Percentiles rank a stretch among this genome's conserved stretches.
These are phyloP conservation scores for Uloborus plumipes DNA, from an alignment of 2,888 invertebrate species.

Conservation along the genomic window DNA sequence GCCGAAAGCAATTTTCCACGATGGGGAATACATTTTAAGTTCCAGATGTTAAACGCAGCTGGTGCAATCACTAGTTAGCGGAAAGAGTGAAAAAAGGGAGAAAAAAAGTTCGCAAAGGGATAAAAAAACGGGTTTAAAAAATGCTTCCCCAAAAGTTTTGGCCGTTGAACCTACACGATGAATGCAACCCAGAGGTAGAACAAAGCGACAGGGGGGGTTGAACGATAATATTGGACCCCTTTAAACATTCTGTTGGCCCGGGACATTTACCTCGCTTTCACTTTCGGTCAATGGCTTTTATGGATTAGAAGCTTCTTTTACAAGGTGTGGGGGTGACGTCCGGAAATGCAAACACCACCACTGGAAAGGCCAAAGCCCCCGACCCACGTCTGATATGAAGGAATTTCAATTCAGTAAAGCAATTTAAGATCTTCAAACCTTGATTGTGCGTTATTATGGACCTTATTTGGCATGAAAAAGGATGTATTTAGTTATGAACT, in stretches of 20 bases:
- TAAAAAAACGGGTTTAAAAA: neutral
- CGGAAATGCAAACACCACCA: constrained; percentile 50
- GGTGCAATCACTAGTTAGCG: constrained; percentile 39
- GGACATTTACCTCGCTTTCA: constrained; percentile 44
- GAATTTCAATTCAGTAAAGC: too few relatives aligned
- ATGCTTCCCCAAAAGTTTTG: constrained; percentile 20
- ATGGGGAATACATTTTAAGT: too few relatives aligned
- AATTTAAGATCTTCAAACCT: too few relatives aligned
- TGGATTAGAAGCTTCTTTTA: constrained; percentile 13
- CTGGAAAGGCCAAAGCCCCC: constrained; percentile 35
- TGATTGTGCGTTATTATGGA: too few relatives aligned
- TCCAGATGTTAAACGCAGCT: constrained; percentile 54
- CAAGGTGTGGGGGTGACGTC: constrained; percentile 44
- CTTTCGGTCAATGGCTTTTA: constrained; percentile 52
- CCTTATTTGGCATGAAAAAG: too few relatives aligned
- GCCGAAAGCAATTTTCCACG: too few relatives aligned
- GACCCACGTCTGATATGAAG: neutral
- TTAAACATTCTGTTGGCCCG: constrained; percentile 25
- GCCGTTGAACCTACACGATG: constrained; percentile 39
- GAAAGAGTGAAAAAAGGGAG: constrained; percentile 13
- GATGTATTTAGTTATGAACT: too few relatives aligned
- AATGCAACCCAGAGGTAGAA: neutral
- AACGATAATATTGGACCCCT: constrained; percentile 16
- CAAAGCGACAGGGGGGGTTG: neutral
- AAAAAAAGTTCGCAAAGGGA: neutral